Evolutionary conservation across 2,113 vertebrate species (phyloP), one percentile per base, ranked within the genome.

Genomic region (Fregetta grallaria): DNA sequence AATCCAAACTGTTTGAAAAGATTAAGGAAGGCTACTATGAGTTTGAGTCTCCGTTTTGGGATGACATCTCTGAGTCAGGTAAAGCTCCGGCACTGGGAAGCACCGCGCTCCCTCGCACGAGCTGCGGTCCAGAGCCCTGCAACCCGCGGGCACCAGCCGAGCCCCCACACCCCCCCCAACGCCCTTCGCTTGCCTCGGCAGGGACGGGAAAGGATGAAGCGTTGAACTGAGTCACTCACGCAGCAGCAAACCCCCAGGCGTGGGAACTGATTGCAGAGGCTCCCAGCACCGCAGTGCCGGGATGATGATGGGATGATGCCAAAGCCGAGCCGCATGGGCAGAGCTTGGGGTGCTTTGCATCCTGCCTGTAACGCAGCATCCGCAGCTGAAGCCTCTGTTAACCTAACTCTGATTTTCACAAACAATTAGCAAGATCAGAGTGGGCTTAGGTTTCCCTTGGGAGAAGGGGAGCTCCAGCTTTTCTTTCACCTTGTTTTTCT

Each of bases 1-100:
- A 99, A 91, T 99, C 98, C 4, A 99, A 98, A 21, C 98, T 99
- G 15, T 99, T 99, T 92, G 98, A 99, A 42, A 99, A 99, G 97
- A 99, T 99, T 84, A 99, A 98, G 97, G 98, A 99, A 86, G 99
- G 99, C 13, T 98, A 99, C 70, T 99, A 98, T 2, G 98, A 99
- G 90, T 99, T 99, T 53, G 99, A 99, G 91, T 98, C 99, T 42
- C 99, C 99, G 0, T 99, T 99, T 96, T 99, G 99, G 99, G 99
- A 99, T 0, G 97, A 99, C 50, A 99, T 99, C 96, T 99, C 99
- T 0, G 99, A 99, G 65, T 99, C 99, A 97, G 99, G 99, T 99
- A 96, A 67, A 96, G 47, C 73, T 44, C 50, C 1, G 0, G 42
- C 1, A 0, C 23, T 25, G 40, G 62, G 79, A 38, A 62, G 20